Evolutionary conservation across 1,140 invertebrate species (phyloP).

Genomic region (Drosophila prosaltans): DNA sequence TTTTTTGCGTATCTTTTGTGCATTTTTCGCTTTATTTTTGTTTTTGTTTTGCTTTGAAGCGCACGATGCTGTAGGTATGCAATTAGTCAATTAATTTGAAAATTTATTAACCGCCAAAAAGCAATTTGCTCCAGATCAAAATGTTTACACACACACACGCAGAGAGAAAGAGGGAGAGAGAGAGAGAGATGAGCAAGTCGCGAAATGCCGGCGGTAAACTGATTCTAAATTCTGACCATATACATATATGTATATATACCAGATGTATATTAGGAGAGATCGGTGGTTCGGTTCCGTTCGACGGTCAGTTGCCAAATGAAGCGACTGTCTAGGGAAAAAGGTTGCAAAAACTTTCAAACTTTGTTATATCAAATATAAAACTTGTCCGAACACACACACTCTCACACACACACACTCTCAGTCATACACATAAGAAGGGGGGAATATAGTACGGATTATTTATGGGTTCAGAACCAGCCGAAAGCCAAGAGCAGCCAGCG

Average conservation of each 20-base stretch:
- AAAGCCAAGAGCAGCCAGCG: slow-evolving; percentile 42
- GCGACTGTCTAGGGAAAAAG: slow-evolving; percentile 37
- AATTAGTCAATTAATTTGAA: slow-evolving; percentile 82
- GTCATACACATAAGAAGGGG: neutral
- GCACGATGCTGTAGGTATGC: slow-evolving; percentile 67
- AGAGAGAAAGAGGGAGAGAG: slow-evolving; percentile 7
- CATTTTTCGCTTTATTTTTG: neutral
- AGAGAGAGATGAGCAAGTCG: slow-evolving; percentile 18
- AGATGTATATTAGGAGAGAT: slow-evolving; percentile 13
- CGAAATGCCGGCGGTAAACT: slow-evolving; percentile 77
- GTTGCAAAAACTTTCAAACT: slow-evolving; percentile 46
- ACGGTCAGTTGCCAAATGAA: slow-evolving; percentile 71
- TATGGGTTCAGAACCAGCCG: slow-evolving; percentile 51
- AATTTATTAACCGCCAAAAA: slow-evolving; percentile 82
- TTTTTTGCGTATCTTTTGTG: slow-evolving; percentile 9
- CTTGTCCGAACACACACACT: slow-evolving; percentile 11
- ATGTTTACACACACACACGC: slow-evolving; percentile 42
- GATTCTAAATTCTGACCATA: slow-evolving; percentile 36
- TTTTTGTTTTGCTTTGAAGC: slow-evolving; percentile 7
- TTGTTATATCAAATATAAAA: slow-evolving; percentile 47
- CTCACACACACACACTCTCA: neutral
- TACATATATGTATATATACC: neutral
- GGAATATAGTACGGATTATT: slow-evolving; percentile 66
- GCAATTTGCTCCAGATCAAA: slow-evolving; percentile 72
- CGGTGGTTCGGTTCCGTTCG: slow-evolving; percentile 42